Base-by-base conservation (phyloP, 2,888 invertebrate species). In the Uropetala carovei region DNA sequence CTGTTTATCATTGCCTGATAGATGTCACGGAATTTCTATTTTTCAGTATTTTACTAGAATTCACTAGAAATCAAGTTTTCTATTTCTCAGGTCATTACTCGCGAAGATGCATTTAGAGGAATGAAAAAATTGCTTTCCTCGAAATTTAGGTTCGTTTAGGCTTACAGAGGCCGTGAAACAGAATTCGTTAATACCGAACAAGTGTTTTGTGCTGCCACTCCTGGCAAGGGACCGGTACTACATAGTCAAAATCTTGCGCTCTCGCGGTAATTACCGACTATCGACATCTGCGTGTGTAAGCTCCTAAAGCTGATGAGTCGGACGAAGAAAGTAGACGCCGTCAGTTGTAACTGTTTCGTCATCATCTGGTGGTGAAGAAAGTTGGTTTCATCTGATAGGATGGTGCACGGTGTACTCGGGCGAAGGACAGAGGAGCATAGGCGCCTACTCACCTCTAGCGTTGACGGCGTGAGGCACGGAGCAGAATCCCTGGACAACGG, bases 401-500 rank as follows among this genome's bases (percentile, higher is more conserved):
- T 89, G 89, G 89, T 89, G 64, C 89, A 89, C 43, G 89, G 89
- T n/a, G 89, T 89, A 43, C 43, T 89, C 43, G 89, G 89, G 3
- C 89, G 89, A 60, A 60, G 89, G 43, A 14, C 89, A 64, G 89
- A 89, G 89, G 89, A 89, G 89, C 89, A 89, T 43, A 89, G 89
- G 89, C 64, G 89, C 60, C 43, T 89, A 43, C 89, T 89, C 89
- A 89, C 89, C 89, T 89, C 89, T 11, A 89, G 89, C 89, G 64
- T 89, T 56, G 89, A 89, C 64, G 89, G 89, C 64, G 89, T 64
- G 89, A 89, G 89, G 43, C 89, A 89, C 43, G 89, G 89, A 60
- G 27, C 75, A 75, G 89, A 64, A 9, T 89, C 89, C 89, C 89
- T 89, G 89, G 89, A 89, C 89, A 89, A 89, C 89, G 89, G 89